Evolutionary conservation across 2,888 invertebrate genomes (phyloP).

Genomic region (Flabesymbios commensalis): DNA sequence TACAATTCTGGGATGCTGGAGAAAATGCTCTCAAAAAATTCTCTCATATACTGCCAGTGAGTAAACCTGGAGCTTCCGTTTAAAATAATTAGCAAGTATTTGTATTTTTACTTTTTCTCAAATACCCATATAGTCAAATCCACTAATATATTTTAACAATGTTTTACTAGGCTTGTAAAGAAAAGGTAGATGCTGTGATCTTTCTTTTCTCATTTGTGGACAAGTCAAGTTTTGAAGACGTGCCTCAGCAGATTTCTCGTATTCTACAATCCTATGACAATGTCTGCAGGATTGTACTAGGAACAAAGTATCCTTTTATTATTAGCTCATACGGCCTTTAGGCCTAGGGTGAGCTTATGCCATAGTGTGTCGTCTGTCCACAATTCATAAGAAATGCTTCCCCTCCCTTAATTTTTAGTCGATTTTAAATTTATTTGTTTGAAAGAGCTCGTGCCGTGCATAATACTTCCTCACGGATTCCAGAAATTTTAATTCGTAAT

Average conservation of each 20-base stretch:
- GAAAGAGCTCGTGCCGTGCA: no score
- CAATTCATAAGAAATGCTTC: no score
- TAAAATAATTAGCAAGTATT: neutral
- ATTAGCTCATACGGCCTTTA: no score
- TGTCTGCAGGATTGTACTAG: slow-evolving; percentile 65
- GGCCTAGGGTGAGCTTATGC: no score
- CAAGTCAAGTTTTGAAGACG: slow-evolving; percentile 64
- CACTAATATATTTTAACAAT: no score
- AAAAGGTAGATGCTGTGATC: slow-evolving; percentile 65
- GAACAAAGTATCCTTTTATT: slow-evolving; percentile 64
- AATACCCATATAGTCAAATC: no score
- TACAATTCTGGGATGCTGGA: slow-evolving; percentile 69
- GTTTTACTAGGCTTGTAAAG: slow-evolving; percentile 67
- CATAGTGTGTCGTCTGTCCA: no score
- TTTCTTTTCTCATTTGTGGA: slow-evolving; percentile 67
- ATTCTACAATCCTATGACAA: slow-evolving; percentile 62
- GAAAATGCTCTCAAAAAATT: slow-evolving; percentile 66
- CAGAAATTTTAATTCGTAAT: no score
- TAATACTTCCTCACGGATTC: no score
- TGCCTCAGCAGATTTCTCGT: slow-evolving; percentile 65
- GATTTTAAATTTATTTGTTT: no score
- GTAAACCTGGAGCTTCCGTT: slow-evolving; percentile 28
- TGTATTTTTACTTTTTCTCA: slow-evolving; percentile 1
- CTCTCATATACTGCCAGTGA: slow-evolving; percentile 66
- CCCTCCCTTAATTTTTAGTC: no score